phyloP scores from a whole-genome alignment of 1,140 invertebrate species.

The Gerris buenoi region DNA sequence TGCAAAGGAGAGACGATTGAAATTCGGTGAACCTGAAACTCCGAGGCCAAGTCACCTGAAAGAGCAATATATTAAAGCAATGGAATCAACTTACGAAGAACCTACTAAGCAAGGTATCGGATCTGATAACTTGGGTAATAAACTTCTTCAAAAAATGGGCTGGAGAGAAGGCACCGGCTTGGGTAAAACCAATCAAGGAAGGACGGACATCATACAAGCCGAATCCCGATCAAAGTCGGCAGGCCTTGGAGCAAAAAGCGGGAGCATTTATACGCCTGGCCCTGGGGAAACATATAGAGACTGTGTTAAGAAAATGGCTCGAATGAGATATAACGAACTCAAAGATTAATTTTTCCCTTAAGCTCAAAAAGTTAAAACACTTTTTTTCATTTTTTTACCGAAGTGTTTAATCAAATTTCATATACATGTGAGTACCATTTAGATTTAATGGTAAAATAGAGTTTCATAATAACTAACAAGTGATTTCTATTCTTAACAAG shows the following conservation, averaged over 20 bases:
- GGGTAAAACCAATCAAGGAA: slow-evolving; percentile 83
- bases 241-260: slow-evolving; percentile 56
- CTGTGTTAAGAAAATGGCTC: slow-evolving; percentile 81
- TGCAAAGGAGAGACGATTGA: slow-evolving; percentile 84
- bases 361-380: no score
- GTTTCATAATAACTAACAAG: no score
- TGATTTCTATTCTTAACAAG: no score
- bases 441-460: no score
- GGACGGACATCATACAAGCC: slow-evolving; percentile 74
- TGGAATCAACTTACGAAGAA: slow-evolving; percentile 43
- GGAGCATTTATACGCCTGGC: slow-evolving; percentile 48
- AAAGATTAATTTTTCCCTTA: slow-evolving; percentile 12
- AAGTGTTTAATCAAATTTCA: no score
- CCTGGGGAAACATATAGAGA: slow-evolving; percentile 79
- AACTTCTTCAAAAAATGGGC: slow-evolving; percentile 94
- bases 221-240: slow-evolving; percentile 48
- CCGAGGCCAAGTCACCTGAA: slow-evolving; percentile 55
- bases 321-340: slow-evolving; percentile 63
- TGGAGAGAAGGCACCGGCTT: slow-evolving; percentile 93
- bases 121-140: slow-evolving; percentile 78
- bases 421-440: no score
- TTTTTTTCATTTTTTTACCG: not conserved
- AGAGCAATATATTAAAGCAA: slow-evolving; percentile 45
- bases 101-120: slow-evolving; percentile 59
- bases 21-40: slow-evolving; percentile 77